Evolutionary conservation across 2,888 invertebrate genomes (phyloP), one percentile per base, ranked within the genome.

Genomic region (Dynastes grantii): DNA sequence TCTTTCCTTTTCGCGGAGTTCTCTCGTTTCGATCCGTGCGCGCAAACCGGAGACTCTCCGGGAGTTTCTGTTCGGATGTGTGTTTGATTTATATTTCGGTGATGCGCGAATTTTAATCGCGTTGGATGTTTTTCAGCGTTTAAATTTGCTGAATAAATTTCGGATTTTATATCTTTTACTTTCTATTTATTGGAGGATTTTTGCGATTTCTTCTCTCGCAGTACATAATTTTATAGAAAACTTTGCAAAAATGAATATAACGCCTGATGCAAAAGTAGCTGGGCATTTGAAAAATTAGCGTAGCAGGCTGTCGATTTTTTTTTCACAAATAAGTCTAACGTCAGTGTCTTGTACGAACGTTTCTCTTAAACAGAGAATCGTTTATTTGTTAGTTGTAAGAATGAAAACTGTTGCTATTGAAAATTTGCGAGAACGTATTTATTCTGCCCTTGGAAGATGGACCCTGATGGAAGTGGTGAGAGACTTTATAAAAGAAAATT

Each of bases 51-150:
- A 68, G 68, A 68, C 49, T 68, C 68, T 68, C 68, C 0, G 73
- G 73, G 73, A 73, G 73, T 73, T 73, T 73, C 73, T 73, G 73
- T 73, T 61, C 58, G 73, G 73, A 73, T 73, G 73, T 73, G 73
- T 73, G 73, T 73, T 73, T 73, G 73, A 73, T 73, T 73, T 73
- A 73, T 73, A 73, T 73, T 73, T 73, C 73, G 61, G 73, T 73
- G 73, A 73, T 73, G 73, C 40, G 73, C 73, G 73, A 73, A 73
- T 73, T 73, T 73, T 73, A 73, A 73, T 73, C 73, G 73, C 73
- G 61, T 73, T 68, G 63, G 61, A 63, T 63, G 51, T 61, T 71
- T 70, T 70, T 63, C 68, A 61, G 37, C 67, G 67, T 32, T 73
- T 53, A 65, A 64, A 65, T 53, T 37, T 45, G 37, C 32, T 29